A percentile compares a stretch with the other conserved stretches of the same genome.
Conservation (phyloP, 1,140 invertebrate species). For the Drosophila kurseongensis region DNA sequence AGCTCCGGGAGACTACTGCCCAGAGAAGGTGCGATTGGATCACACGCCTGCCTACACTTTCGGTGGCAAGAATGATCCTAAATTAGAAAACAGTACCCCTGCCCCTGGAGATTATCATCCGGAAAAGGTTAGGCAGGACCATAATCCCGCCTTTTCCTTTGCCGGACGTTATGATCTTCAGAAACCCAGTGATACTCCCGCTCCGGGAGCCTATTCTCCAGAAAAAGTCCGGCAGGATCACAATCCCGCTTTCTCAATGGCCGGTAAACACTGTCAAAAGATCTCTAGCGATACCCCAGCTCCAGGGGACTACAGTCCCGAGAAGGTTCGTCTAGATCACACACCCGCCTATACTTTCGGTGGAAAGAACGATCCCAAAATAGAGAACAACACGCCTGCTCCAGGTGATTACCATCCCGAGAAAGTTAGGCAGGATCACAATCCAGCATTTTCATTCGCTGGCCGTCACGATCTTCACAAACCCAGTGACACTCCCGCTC, state of each 20-base stretch:
- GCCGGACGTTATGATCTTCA: constrained; percentile 84
- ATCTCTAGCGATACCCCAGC: constrained; percentile 86
- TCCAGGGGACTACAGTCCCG: constrained; percentile 87
- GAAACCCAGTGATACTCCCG: constrained; percentile 70
- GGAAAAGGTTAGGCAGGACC: constrained; percentile 86
- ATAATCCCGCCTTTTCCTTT: constrained; percentile 85
- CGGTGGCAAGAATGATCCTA: constrained; percentile 85
- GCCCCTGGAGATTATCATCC: constrained; percentile 87
- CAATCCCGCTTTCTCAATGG: constrained; percentile 87
- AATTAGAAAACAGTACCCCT: constrained; percentile 86
- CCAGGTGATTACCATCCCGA: constrained; percentile 4
- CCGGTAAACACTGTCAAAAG: constrained; percentile 85
- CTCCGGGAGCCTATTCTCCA: constrained; percentile 87
- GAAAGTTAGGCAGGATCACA: constrained; percentile 5
- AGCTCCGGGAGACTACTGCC: background rate
- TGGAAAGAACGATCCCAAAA: constrained; percentile 48
- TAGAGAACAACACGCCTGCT: background rate
- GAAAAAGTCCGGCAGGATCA: constrained; percentile 87
- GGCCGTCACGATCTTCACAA: constrained; percentile 1
- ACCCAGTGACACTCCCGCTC: constrained; percentile 87
- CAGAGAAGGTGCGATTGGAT: background rate
- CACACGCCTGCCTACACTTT: constrained; percentile 85
- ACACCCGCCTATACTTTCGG: constrained; percentile 86
- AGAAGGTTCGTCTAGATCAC: constrained; percentile 86
- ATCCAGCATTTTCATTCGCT: background rate